Conservation (phyloP, 64 coral and sea anemone species). For the Dendrophyllia cribrosa region DNA sequence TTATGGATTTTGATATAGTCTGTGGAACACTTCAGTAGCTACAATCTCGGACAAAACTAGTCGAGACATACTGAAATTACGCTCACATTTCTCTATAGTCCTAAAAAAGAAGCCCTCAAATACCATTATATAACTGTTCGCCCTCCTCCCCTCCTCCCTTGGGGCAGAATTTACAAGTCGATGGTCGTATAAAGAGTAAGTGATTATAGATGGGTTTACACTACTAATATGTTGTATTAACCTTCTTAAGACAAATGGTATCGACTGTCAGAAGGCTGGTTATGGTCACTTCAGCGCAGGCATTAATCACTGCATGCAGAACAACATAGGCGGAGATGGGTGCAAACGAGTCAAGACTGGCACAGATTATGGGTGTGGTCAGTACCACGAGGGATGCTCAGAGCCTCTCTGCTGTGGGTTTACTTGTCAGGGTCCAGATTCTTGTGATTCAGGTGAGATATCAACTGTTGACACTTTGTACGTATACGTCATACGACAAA, state of each 20-base stretch:
- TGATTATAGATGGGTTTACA: no score
- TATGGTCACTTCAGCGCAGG: conserved; percentile 86
- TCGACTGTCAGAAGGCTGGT: conserved; percentile 76
- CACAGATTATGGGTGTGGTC: conserved; percentile 79
- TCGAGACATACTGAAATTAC: no score
- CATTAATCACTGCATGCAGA: conserved; percentile 89
- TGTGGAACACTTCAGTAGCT: no score
- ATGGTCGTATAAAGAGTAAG: no score
- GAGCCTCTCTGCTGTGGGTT: conserved; percentile 86
- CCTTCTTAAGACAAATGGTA: conserved; percentile 67
- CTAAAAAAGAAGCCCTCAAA: no score
- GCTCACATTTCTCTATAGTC: no score
- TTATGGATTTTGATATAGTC: no score
- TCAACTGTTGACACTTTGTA: neutral
- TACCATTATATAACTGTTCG: no score
- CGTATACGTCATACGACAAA: no score
- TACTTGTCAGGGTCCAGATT: conserved; percentile 76
- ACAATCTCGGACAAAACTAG: no score
- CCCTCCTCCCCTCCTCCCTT: no score
- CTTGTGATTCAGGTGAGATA: conserved; percentile 74
- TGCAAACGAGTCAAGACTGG: conserved; percentile 70
- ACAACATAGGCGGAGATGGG: conserved; percentile 68
- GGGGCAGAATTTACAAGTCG: no score
- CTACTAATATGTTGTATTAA: neutral
- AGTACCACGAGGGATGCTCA: conserved; percentile 81